Evolutionary conservation across 2,888 invertebrate species (phyloP), one percentile per base, ranked within the genome.

Genomic region (Pristionchus japonicus): DNA sequence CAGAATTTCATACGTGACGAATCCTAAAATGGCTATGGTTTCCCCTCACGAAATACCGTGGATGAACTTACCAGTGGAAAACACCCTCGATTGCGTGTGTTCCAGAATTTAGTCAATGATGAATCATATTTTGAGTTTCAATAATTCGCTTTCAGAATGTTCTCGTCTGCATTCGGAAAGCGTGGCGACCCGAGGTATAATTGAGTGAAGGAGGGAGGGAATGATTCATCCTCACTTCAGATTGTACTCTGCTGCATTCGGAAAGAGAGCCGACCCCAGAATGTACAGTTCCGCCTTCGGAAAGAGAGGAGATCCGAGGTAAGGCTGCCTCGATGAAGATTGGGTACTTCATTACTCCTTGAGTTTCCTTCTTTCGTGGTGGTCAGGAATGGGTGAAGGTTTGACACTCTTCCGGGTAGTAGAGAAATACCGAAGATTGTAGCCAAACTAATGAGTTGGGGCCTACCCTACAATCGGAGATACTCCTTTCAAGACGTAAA

Each of bases 181-280:
- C 40, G 82, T 34, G 77, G 77, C 3, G 40, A 43, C 7, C 77
- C 77, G 43, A 43, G 43, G 77, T 77, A 40, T 43, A 2, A 67
- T 31, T 67, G 11, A 6, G 34, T 17, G 67, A 15, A 1, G 23
- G 17, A 67, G 23, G 6, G 34, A 67, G 34, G 31, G 1, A 34
- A 67, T 67, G 31, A 67, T 67, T 67, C 31, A 67, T 77, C 43
- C 77, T 34, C n/a, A n/a, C 34, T 52, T 52, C 31, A 83, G 82
- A 83, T 23, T 83, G 61, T 57, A 34, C 57, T 57, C 57, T 4
- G 84, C 84, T 61, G 84, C 84, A 61, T 84, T 84, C 57, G 84
- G 84, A 37, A 84, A 84, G 40, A 61, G 84, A 80, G 74, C 40
- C 15, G 74, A 74, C 40, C 74, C 74, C 74, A 74, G 74, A 74